Percentiles rank a stretch among this genome's conserved stretches.
phyloP scores from a whole-genome alignment of 2,113 vertebrate genomes.

The Lophura nycthemera region DNA sequence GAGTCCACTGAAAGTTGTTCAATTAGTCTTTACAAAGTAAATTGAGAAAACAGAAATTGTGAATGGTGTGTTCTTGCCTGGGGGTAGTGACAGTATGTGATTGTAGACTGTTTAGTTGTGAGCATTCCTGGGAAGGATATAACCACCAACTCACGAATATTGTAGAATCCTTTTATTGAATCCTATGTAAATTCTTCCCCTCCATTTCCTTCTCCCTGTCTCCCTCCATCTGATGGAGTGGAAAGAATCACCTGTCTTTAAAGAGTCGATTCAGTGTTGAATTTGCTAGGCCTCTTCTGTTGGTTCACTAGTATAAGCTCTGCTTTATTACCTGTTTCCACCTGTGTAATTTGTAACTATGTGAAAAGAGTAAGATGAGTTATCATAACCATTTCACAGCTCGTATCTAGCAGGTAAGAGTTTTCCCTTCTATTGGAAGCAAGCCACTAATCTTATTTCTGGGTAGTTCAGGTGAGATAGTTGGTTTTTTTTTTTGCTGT shows the following conservation, averaged over 20 bases:
- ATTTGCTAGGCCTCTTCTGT: background rate
- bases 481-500: background rate
- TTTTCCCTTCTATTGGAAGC: background rate
- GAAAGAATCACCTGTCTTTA: background rate
- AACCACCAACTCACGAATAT: background rate
- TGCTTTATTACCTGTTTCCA: background rate
- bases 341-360: background rate
- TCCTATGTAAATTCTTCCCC: background rate
- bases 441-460: background rate
- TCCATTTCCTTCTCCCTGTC: background rate
- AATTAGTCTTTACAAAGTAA: conserved; percentile 22
- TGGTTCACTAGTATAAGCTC: background rate
- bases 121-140: background rate
- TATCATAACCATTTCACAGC: background rate
- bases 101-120: background rate
- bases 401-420: background rate
- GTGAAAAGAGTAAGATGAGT: background rate
- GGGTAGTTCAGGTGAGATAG: background rate
- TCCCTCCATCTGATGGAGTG: background rate
- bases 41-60: background rate
- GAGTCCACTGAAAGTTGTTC: background rate
- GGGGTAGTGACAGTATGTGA: background rate
- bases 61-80: background rate
- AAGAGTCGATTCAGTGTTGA: background rate
- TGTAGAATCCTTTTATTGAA: background rate